Evolutionary conservation across 2,113 vertebrate species (phyloP), one percentile per base, ranked within the genome.

Genomic region (Eptatretus burgeri): DNA sequence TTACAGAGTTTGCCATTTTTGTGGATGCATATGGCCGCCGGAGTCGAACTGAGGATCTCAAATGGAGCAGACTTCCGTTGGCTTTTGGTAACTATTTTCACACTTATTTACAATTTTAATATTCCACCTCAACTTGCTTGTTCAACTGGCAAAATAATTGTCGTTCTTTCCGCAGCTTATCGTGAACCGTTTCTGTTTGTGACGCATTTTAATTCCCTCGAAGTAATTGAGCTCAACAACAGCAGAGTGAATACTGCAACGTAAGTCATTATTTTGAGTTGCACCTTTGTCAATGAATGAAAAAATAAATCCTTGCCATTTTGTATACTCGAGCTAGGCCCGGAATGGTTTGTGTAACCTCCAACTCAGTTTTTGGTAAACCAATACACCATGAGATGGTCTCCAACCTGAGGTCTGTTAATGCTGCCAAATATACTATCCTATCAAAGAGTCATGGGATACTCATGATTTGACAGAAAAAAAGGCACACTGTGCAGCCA

Each of bases 131-230:
- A 41, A 41, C 27, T 41, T 7, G 27, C 27, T 41, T 7, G 27
- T 41, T 3, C 27, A 41, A 41, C 27, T 41, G 27, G 27, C 27
- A 41, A 41, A 41, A 5, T 5, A 41, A 41, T 5, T 41, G 27
- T 41, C 27, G 27, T 41, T 41, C 27, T 41, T 41, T 41, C 27
- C 27, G 27, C 27, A 98, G 91, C 86, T 70, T 98, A 89, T 76
- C 79, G 91, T 74, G 91, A 98, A 64, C 91, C 91, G 8, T 98
- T 91, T 68, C 77, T 98, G 67, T 98, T 98, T 67, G 85, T 94
- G 75, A 95, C 85, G 66, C 89, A 93, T 75, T 93, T 93, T 76
- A 98, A 88, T 76, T 98, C 89, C 14, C 76, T 98, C 62, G 91
- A 98, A 68, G 91, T 98, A 52, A 82, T 98, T 1, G 91, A 98